These are phyloP conservation scores for Drosophila mayaguana DNA, from an alignment of 2,888 invertebrate species.

Conservation along the genomic window DNA sequence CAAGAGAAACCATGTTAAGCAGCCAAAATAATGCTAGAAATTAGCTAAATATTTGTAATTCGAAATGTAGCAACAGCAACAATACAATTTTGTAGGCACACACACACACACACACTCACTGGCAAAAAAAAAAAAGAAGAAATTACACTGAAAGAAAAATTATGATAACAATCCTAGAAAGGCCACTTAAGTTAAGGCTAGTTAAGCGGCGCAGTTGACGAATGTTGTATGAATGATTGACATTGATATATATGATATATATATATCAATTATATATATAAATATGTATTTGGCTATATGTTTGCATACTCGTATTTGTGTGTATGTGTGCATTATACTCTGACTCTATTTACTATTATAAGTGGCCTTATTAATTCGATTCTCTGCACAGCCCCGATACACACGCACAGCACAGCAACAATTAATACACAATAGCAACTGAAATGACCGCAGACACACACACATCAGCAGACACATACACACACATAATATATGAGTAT, in stretches of 20 bases:
- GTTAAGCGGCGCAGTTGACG: constrained; percentile 23
- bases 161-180: constrained; percentile 22
- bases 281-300: constrained; percentile 14
- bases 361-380: constrained; percentile 68
- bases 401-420: constrained; percentile 24
- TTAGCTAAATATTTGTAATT: constrained; percentile 38
- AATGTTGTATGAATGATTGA: constrained; percentile 7
- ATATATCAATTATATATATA: constrained; percentile 7
- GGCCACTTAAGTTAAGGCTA: constrained; percentile 59
- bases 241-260: constrained; percentile 1
- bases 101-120: background rate
- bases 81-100: constrained; percentile 25
- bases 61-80: constrained; percentile 30
- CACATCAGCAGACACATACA: constrained; percentile 22
- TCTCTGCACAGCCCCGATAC: constrained; percentile 43
- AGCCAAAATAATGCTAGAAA: constrained; percentile 20
- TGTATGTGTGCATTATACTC: constrained; percentile 48
- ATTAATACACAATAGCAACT: constrained; percentile 23
- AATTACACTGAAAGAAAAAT: constrained; percentile 14
- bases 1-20: background rate
- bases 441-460: constrained; percentile 19
- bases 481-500: constrained; percentile 22
- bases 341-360: constrained; percentile 69
- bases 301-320: constrained; percentile 41
- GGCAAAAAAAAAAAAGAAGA: background rate